Evolutionary conservation across 2,113 vertebrate genomes (phyloP).

Genomic region (Orientallactaga bullata): DNA sequence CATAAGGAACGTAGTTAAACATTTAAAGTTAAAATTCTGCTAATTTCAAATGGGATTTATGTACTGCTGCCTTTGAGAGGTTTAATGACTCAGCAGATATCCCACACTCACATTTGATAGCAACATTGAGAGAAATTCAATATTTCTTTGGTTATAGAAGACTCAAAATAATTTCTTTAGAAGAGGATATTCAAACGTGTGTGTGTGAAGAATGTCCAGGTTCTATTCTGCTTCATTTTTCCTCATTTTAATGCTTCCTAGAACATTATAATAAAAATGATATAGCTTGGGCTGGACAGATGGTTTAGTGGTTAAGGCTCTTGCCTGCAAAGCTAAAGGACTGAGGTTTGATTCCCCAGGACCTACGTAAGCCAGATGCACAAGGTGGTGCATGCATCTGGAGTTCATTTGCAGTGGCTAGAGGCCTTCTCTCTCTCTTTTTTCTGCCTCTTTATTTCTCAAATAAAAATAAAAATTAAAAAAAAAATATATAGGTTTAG

Average conservation of each 20-base stretch:
- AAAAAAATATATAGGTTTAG: constrained; percentile 23
- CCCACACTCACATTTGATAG: not conserved
- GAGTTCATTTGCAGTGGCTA: too few species aligned
- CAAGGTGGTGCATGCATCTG: too few species aligned
- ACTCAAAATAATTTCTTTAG: not conserved
- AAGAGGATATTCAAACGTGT: not conserved
- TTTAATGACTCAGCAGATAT: not conserved
- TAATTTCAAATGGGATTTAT: constrained; percentile 10
- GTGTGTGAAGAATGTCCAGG: too few species aligned
- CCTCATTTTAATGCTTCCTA: not conserved
- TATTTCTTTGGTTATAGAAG: constrained; percentile 3
- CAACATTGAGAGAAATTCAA: not conserved
- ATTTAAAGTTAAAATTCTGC: constrained; percentile 10
- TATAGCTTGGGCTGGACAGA: too few species aligned
- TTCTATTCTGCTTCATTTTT: constrained; percentile 13
- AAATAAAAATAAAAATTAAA: not conserved
- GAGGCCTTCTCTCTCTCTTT: too few species aligned
- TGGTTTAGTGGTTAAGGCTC: too few species aligned
- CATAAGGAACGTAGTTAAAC: not conserved
- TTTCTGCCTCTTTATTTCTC: too few species aligned
- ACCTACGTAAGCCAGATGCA: too few species aligned
- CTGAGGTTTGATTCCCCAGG: too few species aligned
- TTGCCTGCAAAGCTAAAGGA: too few species aligned
- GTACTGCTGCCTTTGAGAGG: not conserved
- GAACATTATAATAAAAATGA: constrained; percentile 51